Base-by-base conservation (phyloP, 2,888 invertebrate species). In the Amphipyra berbera region DNA sequence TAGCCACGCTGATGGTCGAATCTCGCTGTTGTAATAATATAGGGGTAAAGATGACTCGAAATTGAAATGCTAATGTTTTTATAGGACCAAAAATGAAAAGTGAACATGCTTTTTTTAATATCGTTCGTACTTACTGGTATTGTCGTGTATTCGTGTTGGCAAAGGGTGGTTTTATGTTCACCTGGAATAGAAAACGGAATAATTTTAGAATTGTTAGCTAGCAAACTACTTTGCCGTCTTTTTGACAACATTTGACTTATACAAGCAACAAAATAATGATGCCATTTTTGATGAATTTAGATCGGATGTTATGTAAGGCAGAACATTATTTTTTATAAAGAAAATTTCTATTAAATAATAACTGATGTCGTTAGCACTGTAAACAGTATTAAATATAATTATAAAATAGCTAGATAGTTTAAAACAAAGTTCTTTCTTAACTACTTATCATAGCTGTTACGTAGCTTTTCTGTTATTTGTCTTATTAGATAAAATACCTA, bases 41-140 rank as follows among this genome's bases (percentile, higher is more conserved):
- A 62, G 76, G 79, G 79, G 81, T 67, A 72, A 54, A 59, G 58
- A 65, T 70, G 70, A 79, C 69, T 64, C 59, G 56, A 62, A 67
- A 79, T 71, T 70, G 63, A 75, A 78, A 75, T 77, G 73, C 68
- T 77, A 71, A 78, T 78, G 62, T 78, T 78, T 46, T 62, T 73
- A 62, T 56, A 78, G 79, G 78, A 76, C 63, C 44, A 49, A 73
- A 60, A 64, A 66, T 63, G 61, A 30, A 72, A 74, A 72, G 46
- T 52, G 57, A 45, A 55, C 37, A 46, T 61, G 61, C 61, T 58
- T 61, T 63, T 57, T 61, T 61, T 62, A 48, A 10, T 44, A 53
- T 59, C 42, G 38, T 41, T 41, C 15, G 14, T 52, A 21, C 30
- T 4, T 33, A 40, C 40, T 47, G 49, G 14, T 57, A 66, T 50